Percentiles rank a stretch among this genome's conserved stretches.
Evolutionary conservation across 2,113 vertebrate species (phyloP).

Genomic region (Taurulus bubalis): DNA sequence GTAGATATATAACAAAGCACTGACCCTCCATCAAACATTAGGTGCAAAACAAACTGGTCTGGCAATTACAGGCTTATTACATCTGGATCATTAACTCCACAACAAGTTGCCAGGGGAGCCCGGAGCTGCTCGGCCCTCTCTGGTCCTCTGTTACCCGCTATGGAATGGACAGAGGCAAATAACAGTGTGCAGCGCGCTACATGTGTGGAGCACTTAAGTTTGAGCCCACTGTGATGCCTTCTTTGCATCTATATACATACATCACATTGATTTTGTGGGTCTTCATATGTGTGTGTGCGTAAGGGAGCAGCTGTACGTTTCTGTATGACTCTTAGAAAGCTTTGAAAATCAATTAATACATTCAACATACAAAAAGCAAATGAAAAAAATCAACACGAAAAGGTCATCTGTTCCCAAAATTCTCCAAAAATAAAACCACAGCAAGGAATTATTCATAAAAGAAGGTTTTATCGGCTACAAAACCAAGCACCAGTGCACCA

Average conservation of each 20-base stretch:
- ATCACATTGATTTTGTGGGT: conserved; percentile 15
- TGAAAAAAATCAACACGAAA: conserved; percentile 9
- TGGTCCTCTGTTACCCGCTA: conserved; percentile 52
- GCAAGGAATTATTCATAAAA: conserved; percentile 35
- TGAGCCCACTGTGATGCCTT: conserved; percentile 2
- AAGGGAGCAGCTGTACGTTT: neutral
- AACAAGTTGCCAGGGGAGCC: conserved; percentile 73
- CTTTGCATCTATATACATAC: conserved; percentile 7
- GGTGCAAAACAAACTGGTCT: conserved; percentile 72
- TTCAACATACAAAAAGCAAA: neutral
- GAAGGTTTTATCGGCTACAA: conserved; percentile 19
- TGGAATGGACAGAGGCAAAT: conserved; percentile 54
- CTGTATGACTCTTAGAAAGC: neutral
- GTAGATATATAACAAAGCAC: conserved; percentile 71
- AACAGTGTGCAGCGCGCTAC: conserved; percentile 26
- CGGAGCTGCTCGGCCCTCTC: conserved; percentile 52
- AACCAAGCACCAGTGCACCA: conserved; percentile 16
- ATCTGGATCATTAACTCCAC: conserved; percentile 78
- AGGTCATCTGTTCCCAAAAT: conserved; percentile 36
- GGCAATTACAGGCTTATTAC: conserved; percentile 79
- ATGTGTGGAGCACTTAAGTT: conserved; percentile 21
- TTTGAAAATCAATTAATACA: conserved; percentile 22
- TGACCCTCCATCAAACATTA: conserved; percentile 75
- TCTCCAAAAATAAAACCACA: conserved; percentile 15
- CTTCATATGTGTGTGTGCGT: neutral